Evolutionary conservation across 2,797 vertebrate species (phyloP), one percentile per base, ranked within the genome.

Genomic region (Anguilla obscura): DNA sequence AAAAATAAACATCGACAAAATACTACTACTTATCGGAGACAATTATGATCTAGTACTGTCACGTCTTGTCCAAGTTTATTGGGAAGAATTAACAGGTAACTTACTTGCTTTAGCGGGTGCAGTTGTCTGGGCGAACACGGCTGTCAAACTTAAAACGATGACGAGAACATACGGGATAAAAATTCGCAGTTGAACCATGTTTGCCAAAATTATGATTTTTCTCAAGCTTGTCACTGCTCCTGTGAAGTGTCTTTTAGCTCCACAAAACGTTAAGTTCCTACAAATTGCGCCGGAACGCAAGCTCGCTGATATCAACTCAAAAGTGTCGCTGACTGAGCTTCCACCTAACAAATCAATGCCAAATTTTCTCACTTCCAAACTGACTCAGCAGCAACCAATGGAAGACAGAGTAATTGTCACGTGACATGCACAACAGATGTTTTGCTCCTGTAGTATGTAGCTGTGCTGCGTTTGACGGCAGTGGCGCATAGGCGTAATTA

Each of bases 91-190:
- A 88, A 85, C 50, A 27, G n/a, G 9, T 50, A n/a, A 93, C 94
- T 93, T 90, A 96, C 95, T 24, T 18, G 88, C 30, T 84, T 82
- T 56, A 0, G 93, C 89, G 89, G 90, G 8, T 10, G 92, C 88
- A 85, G 91, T 89, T 40, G 90, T 90, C 90, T 95, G 93, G 52
- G 92, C 91, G 48, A 89, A 85, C 63, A 86, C 63, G 1, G 91
- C 2, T 2, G 84, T 3, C 48, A 50, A 86, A 88, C 1, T 71
- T 21, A 91, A n/a, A 74, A 89, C 0, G 4, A 93, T 16, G 21
- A 90, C 1, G 0, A 89, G 76, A 12, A 87, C 71, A n/a, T 89
- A 56, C 24, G 45, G 8, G 2, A 89, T 30, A 1, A 21, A 58
- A 90, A 5, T 1, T 82, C 87, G 27, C 74, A 82, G 74, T 36